phyloP scores from a whole-genome alignment of 2,888 invertebrate genomes.

The Rhogogaster chlorosoma region DNA sequence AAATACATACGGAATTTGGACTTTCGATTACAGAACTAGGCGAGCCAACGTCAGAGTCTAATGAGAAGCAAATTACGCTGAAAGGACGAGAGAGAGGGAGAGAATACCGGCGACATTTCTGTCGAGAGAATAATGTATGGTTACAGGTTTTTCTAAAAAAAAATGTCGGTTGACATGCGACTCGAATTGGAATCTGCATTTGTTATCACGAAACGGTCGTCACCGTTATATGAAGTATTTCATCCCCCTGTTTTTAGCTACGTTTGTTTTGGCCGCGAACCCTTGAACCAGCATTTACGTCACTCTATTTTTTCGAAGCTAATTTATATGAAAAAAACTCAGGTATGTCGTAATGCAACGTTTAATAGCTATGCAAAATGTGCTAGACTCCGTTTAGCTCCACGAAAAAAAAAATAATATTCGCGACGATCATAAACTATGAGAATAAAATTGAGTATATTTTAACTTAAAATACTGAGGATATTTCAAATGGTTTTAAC shows the following conservation, averaged over 20 bases:
- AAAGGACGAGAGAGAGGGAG: background rate
- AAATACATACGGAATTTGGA: slow-evolving; percentile 19
- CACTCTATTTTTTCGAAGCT: background rate
- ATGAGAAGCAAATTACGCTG: slow-evolving; percentile 15
- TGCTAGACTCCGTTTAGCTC: background rate
- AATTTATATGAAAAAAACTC: background rate
- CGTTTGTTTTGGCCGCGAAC: background rate
- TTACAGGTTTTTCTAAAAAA: background rate
- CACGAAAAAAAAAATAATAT: background rate
- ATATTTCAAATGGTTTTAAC: slow-evolving; percentile 13
- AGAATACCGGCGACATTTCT: slow-evolving; percentile 7
- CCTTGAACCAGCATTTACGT: background rate
- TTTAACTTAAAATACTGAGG: background rate
- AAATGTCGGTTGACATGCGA: slow-evolving; percentile 1
- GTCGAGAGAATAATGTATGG: background rate
- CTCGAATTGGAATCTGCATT: background rate
- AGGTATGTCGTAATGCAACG: background rate
- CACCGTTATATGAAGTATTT: background rate
- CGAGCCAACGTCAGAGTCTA: background rate
- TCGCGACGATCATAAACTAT: background rate
- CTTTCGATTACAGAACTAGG: background rate
- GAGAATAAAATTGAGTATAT: background rate
- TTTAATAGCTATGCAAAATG: background rate
- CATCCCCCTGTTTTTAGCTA: background rate
- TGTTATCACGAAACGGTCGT: background rate